Percentiles rank a stretch among this genome's conserved stretches.
Conservation (phyloP, 2,113 vertebrate species). For the Poeciliopsis occidentalis region DNA sequence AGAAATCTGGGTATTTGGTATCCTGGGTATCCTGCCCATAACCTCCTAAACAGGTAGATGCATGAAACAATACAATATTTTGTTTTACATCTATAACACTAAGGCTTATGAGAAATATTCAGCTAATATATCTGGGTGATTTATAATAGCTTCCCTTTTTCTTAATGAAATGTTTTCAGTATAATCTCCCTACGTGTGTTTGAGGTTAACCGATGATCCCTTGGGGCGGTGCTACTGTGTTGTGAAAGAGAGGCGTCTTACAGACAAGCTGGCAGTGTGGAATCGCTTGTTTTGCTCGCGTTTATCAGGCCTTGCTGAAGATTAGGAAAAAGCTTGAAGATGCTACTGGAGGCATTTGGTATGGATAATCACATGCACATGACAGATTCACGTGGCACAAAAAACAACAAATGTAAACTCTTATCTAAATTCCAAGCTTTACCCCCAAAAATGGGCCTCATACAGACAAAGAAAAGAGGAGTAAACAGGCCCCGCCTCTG, state of each 20-base stretch:
- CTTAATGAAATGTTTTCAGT: no score
- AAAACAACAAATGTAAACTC: slow-evolving; percentile 26
- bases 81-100: no score
- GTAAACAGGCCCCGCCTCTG: slow-evolving; percentile 5
- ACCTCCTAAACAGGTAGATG: no score
- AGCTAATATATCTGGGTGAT: no score
- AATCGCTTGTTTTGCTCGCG: slow-evolving; percentile 58
- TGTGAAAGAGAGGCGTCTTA: slow-evolving; percentile 46
- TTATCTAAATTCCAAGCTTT: slow-evolving; percentile 44
- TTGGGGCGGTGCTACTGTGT: slow-evolving; percentile 40
- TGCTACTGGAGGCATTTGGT: slow-evolving; percentile 42
- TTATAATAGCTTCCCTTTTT: no score
- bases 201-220: slow-evolving; percentile 45
- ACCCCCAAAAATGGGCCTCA: slow-evolving; percentile 27
- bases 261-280: slow-evolving; percentile 68
- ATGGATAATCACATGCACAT: slow-evolving; percentile 28
- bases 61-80: no score
- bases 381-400: slow-evolving; percentile 18
- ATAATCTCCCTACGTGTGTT: no score
- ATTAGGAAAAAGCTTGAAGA: slow-evolving; percentile 59
- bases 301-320: slow-evolving; percentile 62
- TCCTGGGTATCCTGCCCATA: no score
- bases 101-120: no score
- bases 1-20: not conserved
- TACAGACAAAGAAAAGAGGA: slow-evolving; percentile 26